Conservation (phyloP, 2,797 vertebrate species). For the Aldrovandia affinis region DNA sequence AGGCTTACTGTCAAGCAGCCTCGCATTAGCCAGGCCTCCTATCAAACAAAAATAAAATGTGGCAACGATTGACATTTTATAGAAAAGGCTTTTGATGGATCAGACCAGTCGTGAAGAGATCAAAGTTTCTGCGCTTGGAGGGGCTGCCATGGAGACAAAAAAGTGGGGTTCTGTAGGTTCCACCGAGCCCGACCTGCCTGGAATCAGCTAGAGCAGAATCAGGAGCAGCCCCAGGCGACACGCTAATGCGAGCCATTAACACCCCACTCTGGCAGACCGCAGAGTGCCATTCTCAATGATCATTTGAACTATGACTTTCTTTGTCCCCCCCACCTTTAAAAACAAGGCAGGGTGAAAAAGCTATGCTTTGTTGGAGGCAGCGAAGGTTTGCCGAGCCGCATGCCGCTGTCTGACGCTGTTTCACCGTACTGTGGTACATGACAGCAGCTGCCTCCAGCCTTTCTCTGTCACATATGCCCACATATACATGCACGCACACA, state of each 20-base stretch:
- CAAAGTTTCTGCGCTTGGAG: constrained; percentile 67
- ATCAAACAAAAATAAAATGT: constrained; percentile 43
- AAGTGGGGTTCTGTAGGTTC: constrained; percentile 44
- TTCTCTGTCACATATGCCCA: not conserved
- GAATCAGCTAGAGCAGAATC: constrained; percentile 60
- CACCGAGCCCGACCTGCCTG: not conserved
- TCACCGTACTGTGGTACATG: not conserved
- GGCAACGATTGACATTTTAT: constrained; percentile 67
- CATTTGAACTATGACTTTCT: constrained; percentile 45
- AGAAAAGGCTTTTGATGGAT: constrained; percentile 64
- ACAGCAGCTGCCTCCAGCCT: not conserved
- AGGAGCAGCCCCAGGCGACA: constrained; percentile 51
- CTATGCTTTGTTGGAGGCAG: constrained; percentile 72
- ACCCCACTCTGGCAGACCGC: constrained; percentile 62
- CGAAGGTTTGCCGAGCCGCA: constrained; percentile 63
- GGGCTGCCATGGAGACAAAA: constrained; percentile 54
- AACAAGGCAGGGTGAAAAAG: constrained; percentile 42
- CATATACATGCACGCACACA: not conserved
- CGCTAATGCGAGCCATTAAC: constrained; percentile 66
- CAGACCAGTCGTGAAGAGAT: constrained; percentile 67
- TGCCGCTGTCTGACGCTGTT: constrained; percentile 24
- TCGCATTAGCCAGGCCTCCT: constrained; percentile 31
- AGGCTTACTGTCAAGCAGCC: constrained; percentile 53
- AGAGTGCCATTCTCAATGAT: constrained; percentile 59
- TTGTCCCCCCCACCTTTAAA: constrained; percentile 58